Evolutionary conservation across 2,797 vertebrate species (phyloP), one percentile per base, ranked within the genome.

Genomic region (Notolepis coatsorum): DNA sequence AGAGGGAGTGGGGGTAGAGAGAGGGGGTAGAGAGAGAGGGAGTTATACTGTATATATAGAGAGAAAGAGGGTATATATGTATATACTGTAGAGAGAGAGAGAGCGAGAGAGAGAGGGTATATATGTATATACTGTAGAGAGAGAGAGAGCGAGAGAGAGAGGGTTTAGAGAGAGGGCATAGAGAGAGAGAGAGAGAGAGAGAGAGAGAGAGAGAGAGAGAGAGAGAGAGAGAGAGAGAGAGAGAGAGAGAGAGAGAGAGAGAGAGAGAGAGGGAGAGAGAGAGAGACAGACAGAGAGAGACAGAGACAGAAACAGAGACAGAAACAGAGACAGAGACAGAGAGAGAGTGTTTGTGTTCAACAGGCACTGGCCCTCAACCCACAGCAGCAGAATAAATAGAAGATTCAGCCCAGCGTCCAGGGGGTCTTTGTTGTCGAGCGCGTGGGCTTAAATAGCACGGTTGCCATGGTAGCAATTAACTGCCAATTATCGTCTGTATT

Each of bases 401-500:
- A n/a, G n/a, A n/a, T n/a, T n/a, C n/a, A n/a, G n/a, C n/a, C n/a
- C n/a, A n/a, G n/a, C n/a, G n/a, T 27, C 24, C 50, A 52, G 18
- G 31, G 77, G 48, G 67, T 23, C 62, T 79, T 86, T 79, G 72
- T 80, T 72, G 62, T 61, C 43, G 18, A 51, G 59, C 46, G 60
- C 5, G 41, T 67, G 61, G 76, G 77, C 65, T 81, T 77, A 84
- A 88, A 87, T 84, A 88, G 80, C 77, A 81, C 81, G 41, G 89
- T 90, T 89, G 87, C 88, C 82, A 90, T 76, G 80, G 87, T 84
- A 91, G 89, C 87, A 91, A 90, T 90, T 89, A 91, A 76, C 77
- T 64, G 74, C 81, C 86, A 88, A 84, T 90, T 89, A 88, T 81
- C 86, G 84, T 71, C 73, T 68, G 68, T 76, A 79, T 81, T 84